Evolutionary conservation across 2,888 invertebrate species (phyloP), one percentile per base, ranked within the genome.

Genomic region (Pterobdella sp.): DNA sequence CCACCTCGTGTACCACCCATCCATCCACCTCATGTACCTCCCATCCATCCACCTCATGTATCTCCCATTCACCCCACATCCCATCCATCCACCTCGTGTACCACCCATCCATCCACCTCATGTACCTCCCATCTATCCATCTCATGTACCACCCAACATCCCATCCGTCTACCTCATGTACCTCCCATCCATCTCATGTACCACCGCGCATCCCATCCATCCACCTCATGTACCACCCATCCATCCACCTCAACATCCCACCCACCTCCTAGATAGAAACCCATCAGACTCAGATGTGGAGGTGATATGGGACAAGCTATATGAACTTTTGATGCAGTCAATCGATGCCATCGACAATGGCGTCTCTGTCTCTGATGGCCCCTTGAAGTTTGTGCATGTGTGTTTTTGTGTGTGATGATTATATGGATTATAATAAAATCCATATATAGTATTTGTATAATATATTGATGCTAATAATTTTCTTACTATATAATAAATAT

Each of bases 271-370:
- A 42, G 42, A 18, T 18, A 42, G 18, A 42, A 18, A 42, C 10
- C 10, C 42, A 18, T 42, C 42, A 56, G 69, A 69, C 14, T 80
- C 80, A 68, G 76, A 78, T 0, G 72, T 80, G 35, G 79, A 82
- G 3, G 77, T 81, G 10, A 78, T 86, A 49, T 87, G 80, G 77
- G 81, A 84, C 73, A 85, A 85, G 77, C 87, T 97, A 0, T 98
- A 98, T 82, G 89, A 91, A 77, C 87, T 87, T 74, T 91, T 97
- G 73, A 89, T 98, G 22, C 90, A 91, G 85, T 95, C 96, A 86
- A 87, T 98, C 75, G 98, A 98, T 85, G 97, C 91, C 0, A 90
- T 96, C 73, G 98, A 98, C 83, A 98, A 98, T 86, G 98, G 97
- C n/a, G 87, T 96, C 0, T 88, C 90, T 72, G 90, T 91, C 87